These are phyloP conservation scores for Globodera ellingtonae DNA, from an alignment of 1,140 invertebrate species.

Conservation along the genomic window DNA sequence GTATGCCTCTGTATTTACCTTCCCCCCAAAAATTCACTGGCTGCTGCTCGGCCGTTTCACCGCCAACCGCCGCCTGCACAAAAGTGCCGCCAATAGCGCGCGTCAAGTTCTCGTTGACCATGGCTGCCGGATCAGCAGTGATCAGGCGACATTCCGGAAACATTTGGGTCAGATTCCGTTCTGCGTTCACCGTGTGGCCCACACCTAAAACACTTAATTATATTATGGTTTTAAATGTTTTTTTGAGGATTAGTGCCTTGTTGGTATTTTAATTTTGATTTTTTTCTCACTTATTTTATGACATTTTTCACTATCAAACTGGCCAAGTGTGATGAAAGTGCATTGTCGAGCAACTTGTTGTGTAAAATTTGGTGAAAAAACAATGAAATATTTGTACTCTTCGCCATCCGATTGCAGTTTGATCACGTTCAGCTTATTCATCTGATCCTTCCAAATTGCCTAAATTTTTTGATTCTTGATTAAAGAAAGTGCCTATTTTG, in stretches of 20 bases:
- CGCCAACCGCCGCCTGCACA: conserved; percentile 20
- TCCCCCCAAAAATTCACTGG: conserved; percentile 18
- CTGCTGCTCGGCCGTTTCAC: not conserved
- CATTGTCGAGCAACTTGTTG: not conserved
- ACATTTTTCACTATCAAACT: not conserved
- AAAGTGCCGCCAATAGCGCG: conserved; percentile 19
- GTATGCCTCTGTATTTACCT: not conserved
- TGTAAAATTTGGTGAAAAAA: conserved; percentile 9
- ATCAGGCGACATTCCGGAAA: conserved; percentile 19
- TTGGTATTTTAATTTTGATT: no score
- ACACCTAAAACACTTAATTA: conserved; percentile 5
- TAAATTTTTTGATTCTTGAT: not conserved
- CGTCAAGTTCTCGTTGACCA: conserved; percentile 16
- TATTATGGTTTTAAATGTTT: not conserved
- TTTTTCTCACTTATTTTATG: not conserved
- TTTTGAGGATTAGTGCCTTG: no score
- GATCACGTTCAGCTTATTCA: conserved; percentile 6
- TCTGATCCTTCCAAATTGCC: conserved; percentile 16
- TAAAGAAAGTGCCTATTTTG: not conserved
- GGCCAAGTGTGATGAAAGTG: conserved; percentile 18
- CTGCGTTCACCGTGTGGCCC: conserved; percentile 18
- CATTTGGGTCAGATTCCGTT: conserved; percentile 9
- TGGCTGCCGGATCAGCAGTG: conserved; percentile 9
- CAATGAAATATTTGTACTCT: conserved; percentile 23
- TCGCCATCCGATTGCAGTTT: conserved; percentile 20